Evolutionary conservation across 92 coral and sea anemone genomes (phyloP), one percentile per base, ranked within the genome.

Genomic region (Siderastrea radians): DNA sequence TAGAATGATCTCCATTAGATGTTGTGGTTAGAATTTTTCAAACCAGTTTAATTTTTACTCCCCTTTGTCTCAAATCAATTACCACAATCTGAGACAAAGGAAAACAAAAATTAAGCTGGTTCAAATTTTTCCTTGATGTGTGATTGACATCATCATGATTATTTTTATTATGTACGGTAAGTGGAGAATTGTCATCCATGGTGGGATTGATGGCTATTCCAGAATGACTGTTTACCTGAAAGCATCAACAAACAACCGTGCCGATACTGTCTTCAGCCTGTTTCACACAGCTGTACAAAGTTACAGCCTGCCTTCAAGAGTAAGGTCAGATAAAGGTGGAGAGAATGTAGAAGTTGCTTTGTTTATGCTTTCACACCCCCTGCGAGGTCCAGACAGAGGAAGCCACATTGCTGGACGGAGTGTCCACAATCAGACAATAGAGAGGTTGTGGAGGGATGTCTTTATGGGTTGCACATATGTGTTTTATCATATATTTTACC

Each of bases 271-370:
- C 38, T 26, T 26, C 38, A 26, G 38, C 38, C 38, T 26, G 38
- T 26, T 26, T 26, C 38, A 26, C 38, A 26, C 38, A 26, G 38
- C 38, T 26, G 38, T 26, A 26, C 38, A 26, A 26, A 26, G 38
- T 26, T 26, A 26, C 38, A 26, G 73, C 86, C 86, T 82, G 3
- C 86, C 86, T 44, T 82, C 77, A 11, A 50, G 86, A 82, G 86
- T 82, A 11, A 6, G 86, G 7, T 45, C 64, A 67, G 86, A 82
- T 50, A 11, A 65, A 65, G 70, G 70, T 5, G 70, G 70, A 5
- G 70, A 65, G 19, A 65, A 65, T 65, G 70, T 65, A 26, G 86
- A 45, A 44, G 86, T 81, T 47, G 55, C 17, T 9, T 26, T 57
- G 57, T 81, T 17, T 44, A 81, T 81, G 86, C 78, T 81, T 12